phyloP scores from a whole-genome alignment of 2,797 vertebrate genomes.

The Betta splendens region DNA sequence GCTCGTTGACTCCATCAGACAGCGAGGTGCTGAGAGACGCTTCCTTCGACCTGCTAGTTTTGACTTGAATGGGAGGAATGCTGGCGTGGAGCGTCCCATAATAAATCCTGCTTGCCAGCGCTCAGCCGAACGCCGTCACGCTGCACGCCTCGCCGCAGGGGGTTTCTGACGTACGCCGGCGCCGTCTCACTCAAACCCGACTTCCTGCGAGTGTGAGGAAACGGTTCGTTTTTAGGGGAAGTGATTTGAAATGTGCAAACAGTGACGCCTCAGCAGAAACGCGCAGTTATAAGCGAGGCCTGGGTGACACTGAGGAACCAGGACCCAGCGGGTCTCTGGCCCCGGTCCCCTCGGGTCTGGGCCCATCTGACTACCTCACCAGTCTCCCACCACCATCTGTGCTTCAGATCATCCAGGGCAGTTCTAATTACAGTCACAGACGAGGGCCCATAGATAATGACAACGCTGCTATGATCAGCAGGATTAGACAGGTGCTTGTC shows the following conservation, averaged over 20 bases:
- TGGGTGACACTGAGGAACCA: too few relatives aligned
- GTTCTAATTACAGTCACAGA: slow-evolving; percentile 75
- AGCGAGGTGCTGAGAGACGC: too few relatives aligned
- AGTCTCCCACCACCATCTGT: slow-evolving; percentile 79
- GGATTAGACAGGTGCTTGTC: slow-evolving; percentile 79
- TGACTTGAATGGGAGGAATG: neutral
- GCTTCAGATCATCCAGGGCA: slow-evolving; percentile 73
- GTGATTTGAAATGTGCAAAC: slow-evolving; percentile 6
- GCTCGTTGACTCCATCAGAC: neutral
- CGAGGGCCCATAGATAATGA: slow-evolving; percentile 74
- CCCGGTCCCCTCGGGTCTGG: slow-evolving; percentile 61
- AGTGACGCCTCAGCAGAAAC: slow-evolving; percentile 11
- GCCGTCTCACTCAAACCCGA: slow-evolving; percentile 5
- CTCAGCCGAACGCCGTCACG: slow-evolving; percentile 1
- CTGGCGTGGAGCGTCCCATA: neutral
- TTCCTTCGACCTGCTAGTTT: neutral
- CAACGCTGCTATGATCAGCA: slow-evolving; percentile 79
- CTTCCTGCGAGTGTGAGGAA: slow-evolving; percentile 37
- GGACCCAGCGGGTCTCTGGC: slow-evolving; percentile 50
- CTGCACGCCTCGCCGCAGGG: slow-evolving; percentile 1
- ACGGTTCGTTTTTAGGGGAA: slow-evolving; percentile 30
- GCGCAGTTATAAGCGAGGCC: neutral
- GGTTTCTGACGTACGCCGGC: slow-evolving; percentile 28
- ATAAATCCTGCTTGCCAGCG: slow-evolving; percentile 2
- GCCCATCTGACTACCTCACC: slow-evolving; percentile 66